phyloP scores from a whole-genome alignment of 2,797 vertebrate species.

The Aphelocoma californica region DNA sequence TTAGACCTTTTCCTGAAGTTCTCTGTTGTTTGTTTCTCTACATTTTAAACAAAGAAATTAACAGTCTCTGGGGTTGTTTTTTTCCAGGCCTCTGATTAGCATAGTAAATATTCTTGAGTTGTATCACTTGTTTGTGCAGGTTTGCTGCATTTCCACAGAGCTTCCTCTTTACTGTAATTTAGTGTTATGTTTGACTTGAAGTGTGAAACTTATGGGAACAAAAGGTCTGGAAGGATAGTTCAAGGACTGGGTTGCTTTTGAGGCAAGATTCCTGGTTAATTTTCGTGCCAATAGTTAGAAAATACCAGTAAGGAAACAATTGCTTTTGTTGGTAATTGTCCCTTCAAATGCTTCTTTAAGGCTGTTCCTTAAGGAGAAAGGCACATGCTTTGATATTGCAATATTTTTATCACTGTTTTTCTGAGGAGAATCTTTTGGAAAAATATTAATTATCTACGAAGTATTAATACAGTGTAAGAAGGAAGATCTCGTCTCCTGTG shows the following conservation, averaged over 20 bases:
- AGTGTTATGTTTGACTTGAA: neutral
- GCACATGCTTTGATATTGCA: constrained; percentile 38
- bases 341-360: constrained; percentile 43
- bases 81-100: neutral
- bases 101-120: neutral
- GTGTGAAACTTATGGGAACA: neutral
- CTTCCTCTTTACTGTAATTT: neutral
- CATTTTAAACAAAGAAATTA: neutral
- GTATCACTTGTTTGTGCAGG: neutral
- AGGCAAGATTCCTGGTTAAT: neutral
- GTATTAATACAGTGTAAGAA: neutral
- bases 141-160: neutral
- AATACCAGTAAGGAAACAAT: constrained; percentile 65
- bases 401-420: neutral
- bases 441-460: neutral
- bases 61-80: neutral
- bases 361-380: constrained; percentile 67
- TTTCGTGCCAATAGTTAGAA: neutral
- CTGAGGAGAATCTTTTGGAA: neutral
- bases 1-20: neutral
- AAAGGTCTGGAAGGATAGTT: neutral
- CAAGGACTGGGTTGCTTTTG: neutral
- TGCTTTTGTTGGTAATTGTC: constrained; percentile 59
- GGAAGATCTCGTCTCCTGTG: neutral
- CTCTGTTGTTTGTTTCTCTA: neutral